Evolutionary conservation across 2,888 invertebrate genomes (phyloP).

Genomic region (Hofmannophila pseudospretella): DNA sequence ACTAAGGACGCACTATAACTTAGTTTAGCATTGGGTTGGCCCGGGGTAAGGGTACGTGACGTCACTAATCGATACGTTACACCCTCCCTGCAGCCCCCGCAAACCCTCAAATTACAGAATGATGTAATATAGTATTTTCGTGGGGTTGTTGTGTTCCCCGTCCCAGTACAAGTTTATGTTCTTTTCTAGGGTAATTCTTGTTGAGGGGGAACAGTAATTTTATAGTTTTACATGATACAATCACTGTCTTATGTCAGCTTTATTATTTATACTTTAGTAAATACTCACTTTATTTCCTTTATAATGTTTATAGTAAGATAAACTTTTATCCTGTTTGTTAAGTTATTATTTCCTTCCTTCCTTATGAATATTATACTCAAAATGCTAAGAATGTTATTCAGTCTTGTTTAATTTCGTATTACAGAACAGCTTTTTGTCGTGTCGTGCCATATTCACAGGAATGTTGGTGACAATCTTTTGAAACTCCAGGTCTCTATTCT

Average conservation of each 20-base stretch:
- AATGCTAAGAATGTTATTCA: no score
- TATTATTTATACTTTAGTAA: neutral
- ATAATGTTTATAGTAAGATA: neutral
- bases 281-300: neutral
- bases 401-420: no score
- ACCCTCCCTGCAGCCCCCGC: constrained; percentile 4
- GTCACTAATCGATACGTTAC: constrained; percentile 34
- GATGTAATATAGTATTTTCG: constrained; percentile 26
- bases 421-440: no score
- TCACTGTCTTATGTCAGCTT: neutral
- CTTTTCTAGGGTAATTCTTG: constrained; percentile 16
- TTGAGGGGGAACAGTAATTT: neutral
- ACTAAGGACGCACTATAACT: no score
- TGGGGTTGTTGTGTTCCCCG: constrained; percentile 13
- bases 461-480: no score
- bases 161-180: constrained; percentile 11
- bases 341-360: neutral
- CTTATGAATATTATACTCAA: no score
- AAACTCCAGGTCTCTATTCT: no score
- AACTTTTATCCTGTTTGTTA: no score
- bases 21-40: constrained; percentile 14
- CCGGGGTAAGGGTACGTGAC: constrained; percentile 25
- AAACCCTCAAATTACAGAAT: constrained; percentile 13
- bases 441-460: no score
- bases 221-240: neutral